These are phyloP conservation scores for Gadopsis marmoratus DNA, from an alignment of 2,797 vertebrate genomes.

Conservation along the genomic window DNA sequence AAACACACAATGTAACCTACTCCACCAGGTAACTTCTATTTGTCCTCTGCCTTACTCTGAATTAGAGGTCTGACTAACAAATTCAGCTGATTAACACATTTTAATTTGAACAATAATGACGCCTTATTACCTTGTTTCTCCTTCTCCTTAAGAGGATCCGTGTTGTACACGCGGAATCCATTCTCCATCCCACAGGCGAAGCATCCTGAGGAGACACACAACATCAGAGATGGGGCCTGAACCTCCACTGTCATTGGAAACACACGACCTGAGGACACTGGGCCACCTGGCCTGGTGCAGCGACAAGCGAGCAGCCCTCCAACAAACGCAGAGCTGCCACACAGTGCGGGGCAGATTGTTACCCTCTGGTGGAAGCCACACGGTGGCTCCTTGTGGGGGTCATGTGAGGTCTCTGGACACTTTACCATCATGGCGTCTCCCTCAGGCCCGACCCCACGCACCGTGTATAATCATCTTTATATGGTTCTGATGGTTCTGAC, in stretches of 20 bases:
- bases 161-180: conserved; percentile 98
- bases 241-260: not conserved
- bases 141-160: conserved; percentile 98
- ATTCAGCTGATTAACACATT: not conserved
- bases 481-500: not conserved
- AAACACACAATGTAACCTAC: too few species aligned
- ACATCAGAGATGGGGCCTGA: not conserved
- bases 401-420: conserved; percentile 22
- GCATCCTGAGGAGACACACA: conserved; percentile 87
- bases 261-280: not conserved
- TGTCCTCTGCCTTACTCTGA: not conserved
- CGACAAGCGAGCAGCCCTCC: not conserved
- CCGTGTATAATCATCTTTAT: too few species aligned
- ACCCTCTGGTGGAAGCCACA: conserved; percentile 4
- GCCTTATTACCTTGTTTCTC: conserved; percentile 95
- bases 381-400: not conserved
- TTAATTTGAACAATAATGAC: not conserved
- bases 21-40: not conserved
- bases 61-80: not conserved
- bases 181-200: conserved; percentile 99
- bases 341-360: conserved; percentile 11
- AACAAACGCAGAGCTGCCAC: not conserved
- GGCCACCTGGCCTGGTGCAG: not conserved
- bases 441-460: not conserved
- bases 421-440: not conserved